Evolutionary conservation across 1,140 invertebrate genomes (phyloP).

Genomic region (Scaptomyza hsui): DNA sequence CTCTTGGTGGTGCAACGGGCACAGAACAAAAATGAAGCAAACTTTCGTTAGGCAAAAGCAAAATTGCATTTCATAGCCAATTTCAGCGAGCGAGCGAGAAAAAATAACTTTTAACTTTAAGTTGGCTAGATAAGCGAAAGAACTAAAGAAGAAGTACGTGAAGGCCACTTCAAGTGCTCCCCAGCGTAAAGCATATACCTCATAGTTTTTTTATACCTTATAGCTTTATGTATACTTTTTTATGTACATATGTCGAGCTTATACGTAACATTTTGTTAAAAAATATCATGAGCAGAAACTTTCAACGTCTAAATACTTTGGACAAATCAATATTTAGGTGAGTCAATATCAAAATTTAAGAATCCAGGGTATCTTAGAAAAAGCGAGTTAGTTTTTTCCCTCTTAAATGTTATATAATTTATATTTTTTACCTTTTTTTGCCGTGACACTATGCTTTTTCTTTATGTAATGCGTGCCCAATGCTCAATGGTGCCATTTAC

Average conservation of each 20-base stretch:
- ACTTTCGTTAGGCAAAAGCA: conserved; percentile 44
- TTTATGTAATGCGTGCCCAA: conserved; percentile 50
- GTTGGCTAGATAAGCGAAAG: conserved; percentile 50
- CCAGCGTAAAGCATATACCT: conserved; percentile 7
- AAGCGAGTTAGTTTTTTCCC: no score
- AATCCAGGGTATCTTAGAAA: no score
- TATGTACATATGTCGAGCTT: no score
- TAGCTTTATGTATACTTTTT: not conserved
- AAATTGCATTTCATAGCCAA: conserved; percentile 73
- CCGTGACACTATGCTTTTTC: conserved; percentile 35
- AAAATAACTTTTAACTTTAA: conserved; percentile 52
- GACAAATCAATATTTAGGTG: no score
- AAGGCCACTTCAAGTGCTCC: conserved; percentile 45
- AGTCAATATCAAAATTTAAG: no score
- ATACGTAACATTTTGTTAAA: not conserved
- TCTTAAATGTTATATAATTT: no score
- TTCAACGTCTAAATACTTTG: no score
- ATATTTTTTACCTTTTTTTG: conserved; percentile 41
- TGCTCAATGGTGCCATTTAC: conserved; percentile 65
- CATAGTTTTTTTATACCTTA: not conserved
- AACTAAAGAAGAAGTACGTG: conserved; percentile 3
- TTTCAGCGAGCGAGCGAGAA: conserved; percentile 44
- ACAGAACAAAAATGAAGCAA: conserved; percentile 14
- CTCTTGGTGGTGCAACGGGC: conserved; percentile 39
- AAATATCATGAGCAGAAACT: no score